Evolutionary conservation across 2,888 invertebrate genomes (phyloP).

Genomic region (Brachyptera putata): DNA sequence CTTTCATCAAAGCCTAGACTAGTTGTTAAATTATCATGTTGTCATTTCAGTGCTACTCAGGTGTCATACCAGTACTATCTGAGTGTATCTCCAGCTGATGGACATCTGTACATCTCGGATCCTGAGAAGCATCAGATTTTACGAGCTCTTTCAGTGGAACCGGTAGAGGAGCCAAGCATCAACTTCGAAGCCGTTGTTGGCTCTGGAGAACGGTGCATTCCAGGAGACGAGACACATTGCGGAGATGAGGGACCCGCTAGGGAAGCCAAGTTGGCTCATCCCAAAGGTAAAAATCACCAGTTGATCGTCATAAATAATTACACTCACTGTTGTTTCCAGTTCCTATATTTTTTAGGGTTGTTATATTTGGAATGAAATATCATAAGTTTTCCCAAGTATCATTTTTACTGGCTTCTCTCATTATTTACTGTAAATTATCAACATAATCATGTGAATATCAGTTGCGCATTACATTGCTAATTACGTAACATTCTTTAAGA

Average conservation of each 20-base stretch:
- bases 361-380: no score
- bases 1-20: no score
- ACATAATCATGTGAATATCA: no score
- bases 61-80: constrained; percentile 96
- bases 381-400: no score
- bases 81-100: constrained; percentile 93
- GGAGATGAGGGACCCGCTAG: constrained; percentile 92
- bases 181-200: constrained; percentile 85
- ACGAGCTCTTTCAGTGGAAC: constrained; percentile 70
- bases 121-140: constrained; percentile 89
- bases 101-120: constrained; percentile 92
- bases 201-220: constrained; percentile 90
- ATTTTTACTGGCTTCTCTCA: no score
- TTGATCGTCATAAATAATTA: no score
- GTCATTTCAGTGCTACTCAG: constrained; percentile 76
- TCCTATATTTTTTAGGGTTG: no score
- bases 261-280: constrained; percentile 88
- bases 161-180: constrained; percentile 74
- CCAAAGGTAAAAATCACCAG: constrained; percentile 82
- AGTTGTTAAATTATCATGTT: no score
- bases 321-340: no score
- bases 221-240: constrained; percentile 89
- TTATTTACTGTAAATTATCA: no score
- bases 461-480: no score
- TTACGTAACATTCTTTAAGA: no score